These are phyloP conservation scores for Microcebus tavaratra DNA, from an alignment of 2,113 vertebrate species.

Conservation along the genomic window DNA sequence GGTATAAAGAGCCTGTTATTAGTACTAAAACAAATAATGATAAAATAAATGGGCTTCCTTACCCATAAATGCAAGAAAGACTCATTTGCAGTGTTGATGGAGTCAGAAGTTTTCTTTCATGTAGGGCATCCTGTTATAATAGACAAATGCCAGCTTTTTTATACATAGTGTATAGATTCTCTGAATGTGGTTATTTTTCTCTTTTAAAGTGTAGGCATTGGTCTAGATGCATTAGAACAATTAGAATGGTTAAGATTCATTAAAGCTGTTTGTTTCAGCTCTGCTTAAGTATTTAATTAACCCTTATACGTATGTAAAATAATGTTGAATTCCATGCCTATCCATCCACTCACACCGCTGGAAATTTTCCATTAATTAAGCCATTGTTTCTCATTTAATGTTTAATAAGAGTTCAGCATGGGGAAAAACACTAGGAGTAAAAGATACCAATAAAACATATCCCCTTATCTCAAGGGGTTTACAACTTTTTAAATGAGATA, in stretches of 20 bases:
- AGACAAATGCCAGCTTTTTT: background rate
- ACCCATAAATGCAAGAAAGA: background rate
- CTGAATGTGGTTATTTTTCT: background rate
- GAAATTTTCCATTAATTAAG: background rate
- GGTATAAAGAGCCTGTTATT: background rate
- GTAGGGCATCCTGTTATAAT: background rate
- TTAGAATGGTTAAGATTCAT: background rate
- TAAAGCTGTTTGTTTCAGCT: background rate
- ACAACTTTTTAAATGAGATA: background rate
- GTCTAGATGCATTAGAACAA: background rate
- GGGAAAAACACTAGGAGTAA: background rate
- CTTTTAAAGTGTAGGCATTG: background rate
- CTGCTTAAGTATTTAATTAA: background rate
- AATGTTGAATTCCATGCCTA: background rate
- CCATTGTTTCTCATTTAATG: background rate
- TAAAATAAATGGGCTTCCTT: background rate
- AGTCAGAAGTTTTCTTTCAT: background rate
- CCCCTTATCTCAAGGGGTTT: background rate
- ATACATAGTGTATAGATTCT: background rate
- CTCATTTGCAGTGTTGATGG: conserved; percentile 22
- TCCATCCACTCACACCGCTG: background rate
- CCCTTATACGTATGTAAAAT: background rate
- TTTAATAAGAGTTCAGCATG: background rate
- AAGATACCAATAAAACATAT: background rate
- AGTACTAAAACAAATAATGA: conserved; percentile 57